Conservation (phyloP, 1,140 invertebrate genomes). For the Vanessa tameamea region DNA sequence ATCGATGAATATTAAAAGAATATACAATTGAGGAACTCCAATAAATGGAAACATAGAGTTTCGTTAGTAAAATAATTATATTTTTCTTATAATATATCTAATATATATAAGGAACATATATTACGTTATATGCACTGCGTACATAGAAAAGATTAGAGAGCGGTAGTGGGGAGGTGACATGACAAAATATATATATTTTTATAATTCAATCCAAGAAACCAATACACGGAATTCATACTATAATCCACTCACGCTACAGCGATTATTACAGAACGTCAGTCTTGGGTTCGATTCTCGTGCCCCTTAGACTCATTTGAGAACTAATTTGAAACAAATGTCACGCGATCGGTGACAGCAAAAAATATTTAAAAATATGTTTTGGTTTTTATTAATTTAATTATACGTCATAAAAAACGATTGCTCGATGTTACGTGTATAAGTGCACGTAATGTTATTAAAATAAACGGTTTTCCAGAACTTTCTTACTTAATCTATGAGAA, state of each 20-base stretch:
- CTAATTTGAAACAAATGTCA: slow-evolving; percentile 53
- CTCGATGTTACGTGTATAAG: not conserved
- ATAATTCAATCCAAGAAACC: not conserved
- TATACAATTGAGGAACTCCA: too few species aligned
- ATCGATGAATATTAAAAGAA: not conserved
- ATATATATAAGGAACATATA: too few species aligned
- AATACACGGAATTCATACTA: slow-evolving; percentile 22
- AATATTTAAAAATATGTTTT: slow-evolving; percentile 16
- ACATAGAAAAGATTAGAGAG: too few species aligned
- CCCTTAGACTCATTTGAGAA: slow-evolving; percentile 49
- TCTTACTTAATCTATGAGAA: too few species aligned
- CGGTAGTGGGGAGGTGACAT: too few species aligned
- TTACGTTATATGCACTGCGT: too few species aligned
- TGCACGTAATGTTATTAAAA: not conserved
- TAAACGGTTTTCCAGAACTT: too few species aligned
- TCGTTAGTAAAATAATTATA: too few species aligned
- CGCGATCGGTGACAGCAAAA: slow-evolving; percentile 42
- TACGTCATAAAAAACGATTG: not conserved
- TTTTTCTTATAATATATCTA: too few species aligned
- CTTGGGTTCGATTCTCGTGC: slow-evolving; percentile 41
- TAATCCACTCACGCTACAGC: slow-evolving; percentile 44
- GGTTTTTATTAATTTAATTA: not conserved
- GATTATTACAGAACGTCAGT: slow-evolving; percentile 46
- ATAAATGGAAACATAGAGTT: too few species aligned
- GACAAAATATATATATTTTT: not conserved